phyloP scores from a whole-genome alignment of 2,797 vertebrate genomes.

The Kryptopterus vitreolus region DNA sequence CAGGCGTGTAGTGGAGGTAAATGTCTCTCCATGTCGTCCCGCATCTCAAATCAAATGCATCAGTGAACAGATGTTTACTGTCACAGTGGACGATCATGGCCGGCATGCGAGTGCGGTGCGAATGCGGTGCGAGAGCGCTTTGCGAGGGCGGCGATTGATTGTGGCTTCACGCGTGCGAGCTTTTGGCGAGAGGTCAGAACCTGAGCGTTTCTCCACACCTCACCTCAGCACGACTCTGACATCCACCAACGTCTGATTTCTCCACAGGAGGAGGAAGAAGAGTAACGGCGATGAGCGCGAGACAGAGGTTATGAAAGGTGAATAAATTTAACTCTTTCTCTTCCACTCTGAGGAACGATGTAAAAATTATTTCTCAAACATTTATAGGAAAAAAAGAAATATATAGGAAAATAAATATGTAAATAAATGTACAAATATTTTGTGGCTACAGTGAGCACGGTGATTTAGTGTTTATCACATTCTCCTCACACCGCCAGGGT shows the following conservation, averaged over 20 bases:
- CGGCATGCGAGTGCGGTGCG: conserved; percentile 50
- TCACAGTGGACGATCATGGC: conserved; percentile 68
- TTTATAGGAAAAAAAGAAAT: not conserved
- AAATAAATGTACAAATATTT: too few relatives aligned
- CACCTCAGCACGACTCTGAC: conserved; percentile 61
- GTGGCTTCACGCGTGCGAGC: conserved; percentile 34
- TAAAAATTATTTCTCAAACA: too few relatives aligned
- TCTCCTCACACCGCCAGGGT: too few relatives aligned
- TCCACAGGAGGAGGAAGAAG: conserved; percentile 5
- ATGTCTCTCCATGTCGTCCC: conserved; percentile 73
- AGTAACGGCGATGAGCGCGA: conserved; percentile 1
- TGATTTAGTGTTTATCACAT: too few relatives aligned
- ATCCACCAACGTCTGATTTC: conserved; percentile 44
- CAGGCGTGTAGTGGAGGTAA: conserved; percentile 57
- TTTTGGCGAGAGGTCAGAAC: conserved; percentile 59
- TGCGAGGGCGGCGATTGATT: conserved; percentile 61
- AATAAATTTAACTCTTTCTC: conserved; percentile 22
- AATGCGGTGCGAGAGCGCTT: too few relatives aligned
- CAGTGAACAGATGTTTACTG: conserved; percentile 76
- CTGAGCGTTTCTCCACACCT: conserved; percentile 33
- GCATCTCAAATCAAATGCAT: conserved; percentile 69
- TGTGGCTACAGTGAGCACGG: too few relatives aligned
- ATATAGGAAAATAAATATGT: too few relatives aligned
- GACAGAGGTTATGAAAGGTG: conserved; percentile 25
- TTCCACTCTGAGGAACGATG: not conserved